These are phyloP conservation scores for Acanthiza pusilla DNA, from an alignment of 2,797 vertebrate species.

Conservation along the genomic window DNA sequence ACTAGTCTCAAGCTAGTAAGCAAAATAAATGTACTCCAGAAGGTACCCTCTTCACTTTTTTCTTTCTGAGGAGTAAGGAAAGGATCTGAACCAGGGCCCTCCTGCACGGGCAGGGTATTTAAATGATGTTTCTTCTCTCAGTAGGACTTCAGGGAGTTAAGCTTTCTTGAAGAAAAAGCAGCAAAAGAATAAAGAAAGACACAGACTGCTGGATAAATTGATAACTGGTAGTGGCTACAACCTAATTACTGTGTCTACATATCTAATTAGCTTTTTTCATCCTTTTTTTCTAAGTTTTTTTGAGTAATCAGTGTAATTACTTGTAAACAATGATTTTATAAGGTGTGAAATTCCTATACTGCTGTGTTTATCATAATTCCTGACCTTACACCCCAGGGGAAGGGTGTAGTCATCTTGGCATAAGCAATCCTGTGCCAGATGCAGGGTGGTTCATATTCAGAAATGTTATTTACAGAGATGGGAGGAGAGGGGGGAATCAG, in stretches of 20 bases:
- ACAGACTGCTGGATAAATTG: neutral
- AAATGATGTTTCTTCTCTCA: neutral
- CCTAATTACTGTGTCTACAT: slow-evolving; percentile 14
- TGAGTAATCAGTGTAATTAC: neutral
- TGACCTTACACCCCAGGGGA: neutral
- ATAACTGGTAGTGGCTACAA: slow-evolving; percentile 4
- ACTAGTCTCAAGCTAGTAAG: neutral
- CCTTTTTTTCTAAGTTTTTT: neutral
- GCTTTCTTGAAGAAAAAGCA: neutral
- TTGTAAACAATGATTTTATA: slow-evolving; percentile 47
- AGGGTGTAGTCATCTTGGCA: slow-evolving; percentile 51
- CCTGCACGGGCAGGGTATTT: neutral
- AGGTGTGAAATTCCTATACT: slow-evolving; percentile 41
- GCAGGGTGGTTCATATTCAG: slow-evolving; percentile 31
- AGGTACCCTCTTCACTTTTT: neutral
- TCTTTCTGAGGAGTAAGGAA: neutral
- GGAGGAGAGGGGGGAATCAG: neutral
- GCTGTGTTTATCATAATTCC: slow-evolving; percentile 38
- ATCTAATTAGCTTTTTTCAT: neutral
- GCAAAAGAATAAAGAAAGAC: neutral
- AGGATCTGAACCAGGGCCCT: neutral
- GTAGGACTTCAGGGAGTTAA: neutral
- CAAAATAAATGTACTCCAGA: neutral
- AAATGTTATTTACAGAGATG: slow-evolving; percentile 52
- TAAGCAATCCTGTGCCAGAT: slow-evolving; percentile 24